phyloP scores from a whole-genome alignment of 2,797 vertebrate species.

The Adrianichthys oophorus region DNA sequence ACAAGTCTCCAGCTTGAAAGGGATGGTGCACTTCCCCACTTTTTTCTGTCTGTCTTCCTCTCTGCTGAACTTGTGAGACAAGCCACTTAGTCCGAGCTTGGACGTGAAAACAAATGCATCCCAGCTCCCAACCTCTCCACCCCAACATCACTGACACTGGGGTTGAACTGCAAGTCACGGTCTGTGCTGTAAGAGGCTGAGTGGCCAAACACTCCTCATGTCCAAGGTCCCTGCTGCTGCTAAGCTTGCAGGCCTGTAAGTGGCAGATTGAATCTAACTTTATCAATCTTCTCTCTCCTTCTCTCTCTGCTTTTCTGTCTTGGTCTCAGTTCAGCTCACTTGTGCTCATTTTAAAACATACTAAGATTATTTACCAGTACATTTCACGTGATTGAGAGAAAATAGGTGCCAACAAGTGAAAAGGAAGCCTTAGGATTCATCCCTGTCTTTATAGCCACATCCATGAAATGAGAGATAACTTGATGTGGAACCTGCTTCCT shows the following conservation, averaged over 20 bases:
- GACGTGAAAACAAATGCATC: conserved; percentile 65
- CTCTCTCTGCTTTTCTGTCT: conserved; percentile 13
- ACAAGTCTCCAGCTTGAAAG: conserved; percentile 29
- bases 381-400: conserved; percentile 57
- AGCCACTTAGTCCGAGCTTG: conserved; percentile 74
- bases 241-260: conserved; percentile 89
- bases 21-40: conserved; percentile 14
- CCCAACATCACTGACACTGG: conserved; percentile 10
- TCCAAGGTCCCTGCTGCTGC: conserved; percentile 67
- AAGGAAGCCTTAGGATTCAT: conserved; percentile 47
- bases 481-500: conserved; percentile 80
- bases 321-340: conserved; percentile 5
- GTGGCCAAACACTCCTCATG: conserved; percentile 71
- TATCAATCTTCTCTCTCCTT: conserved; percentile 24
- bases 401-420: conserved; percentile 46
- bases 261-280: conserved; percentile 74
- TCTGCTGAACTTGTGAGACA: conserved; percentile 40
- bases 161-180: conserved; percentile 65
- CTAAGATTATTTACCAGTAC: conserved; percentile 29
- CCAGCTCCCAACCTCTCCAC: conserved; percentile 14
- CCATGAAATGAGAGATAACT: conserved; percentile 73
- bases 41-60: conserved; percentile 21
- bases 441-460: conserved; percentile 44
- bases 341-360: conserved; percentile 40
- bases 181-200: conserved; percentile 95